These are phyloP conservation scores for Scaptodrosophila latifasciaeformis DNA, from an alignment of 2,888 invertebrate species.

Conservation along the genomic window DNA sequence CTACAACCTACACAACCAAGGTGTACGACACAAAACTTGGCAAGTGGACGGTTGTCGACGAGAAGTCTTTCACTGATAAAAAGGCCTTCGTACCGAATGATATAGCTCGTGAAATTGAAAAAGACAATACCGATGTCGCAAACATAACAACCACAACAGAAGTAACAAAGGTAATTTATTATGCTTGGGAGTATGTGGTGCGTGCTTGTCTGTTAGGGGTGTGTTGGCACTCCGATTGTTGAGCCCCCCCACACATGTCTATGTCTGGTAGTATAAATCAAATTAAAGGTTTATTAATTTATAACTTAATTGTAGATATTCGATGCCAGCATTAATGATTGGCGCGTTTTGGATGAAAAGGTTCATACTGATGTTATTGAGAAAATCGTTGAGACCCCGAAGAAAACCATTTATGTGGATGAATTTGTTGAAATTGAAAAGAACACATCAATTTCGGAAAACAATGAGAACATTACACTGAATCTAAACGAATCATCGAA, in stretches of 20 bases:
- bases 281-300: too few species aligned
- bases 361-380: slow-evolving; percentile 75
- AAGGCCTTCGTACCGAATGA: slow-evolving; percentile 74
- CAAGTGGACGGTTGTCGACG: slow-evolving; percentile 75
- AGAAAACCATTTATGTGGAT: slow-evolving; percentile 73
- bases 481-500: slow-evolving; percentile 69
- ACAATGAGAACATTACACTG: slow-evolving; percentile 69
- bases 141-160: slow-evolving; percentile 76
- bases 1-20: slow-evolving; percentile 75
- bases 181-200: slow-evolving; percentile 6
- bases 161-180: slow-evolving; percentile 73
- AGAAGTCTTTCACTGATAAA: slow-evolving; percentile 74
- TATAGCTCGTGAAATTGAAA: slow-evolving; percentile 75
- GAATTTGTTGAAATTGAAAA: slow-evolving; percentile 75
- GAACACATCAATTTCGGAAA: slow-evolving; percentile 70
- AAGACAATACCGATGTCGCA: slow-evolving; percentile 75
- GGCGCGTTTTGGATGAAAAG: slow-evolving; percentile 75
- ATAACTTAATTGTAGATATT: slow-evolving; percentile 70
- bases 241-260: background rate
- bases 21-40: slow-evolving; percentile 74
- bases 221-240: background rate
- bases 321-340: slow-evolving; percentile 75
- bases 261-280: slow-evolving; percentile 2
- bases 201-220: background rate
- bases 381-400: slow-evolving; percentile 74